Percentiles rank a stretch among this genome's conserved stretches.
phyloP scores from a whole-genome alignment of 2,888 invertebrate species.

The Suillia variegata region DNA sequence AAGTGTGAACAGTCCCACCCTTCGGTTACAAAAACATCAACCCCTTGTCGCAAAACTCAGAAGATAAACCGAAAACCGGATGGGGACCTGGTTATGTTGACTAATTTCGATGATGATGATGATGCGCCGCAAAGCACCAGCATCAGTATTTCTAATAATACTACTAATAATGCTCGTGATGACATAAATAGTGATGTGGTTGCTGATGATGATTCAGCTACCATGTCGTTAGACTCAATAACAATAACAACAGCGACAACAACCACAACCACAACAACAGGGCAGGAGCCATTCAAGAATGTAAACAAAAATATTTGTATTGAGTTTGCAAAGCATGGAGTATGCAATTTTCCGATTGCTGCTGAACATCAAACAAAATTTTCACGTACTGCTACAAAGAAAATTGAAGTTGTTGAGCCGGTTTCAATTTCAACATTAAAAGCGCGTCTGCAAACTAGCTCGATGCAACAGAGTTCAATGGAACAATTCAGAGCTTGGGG shows the following conservation, averaged over 20 bases:
- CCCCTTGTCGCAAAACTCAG: background rate
- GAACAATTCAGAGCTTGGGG: too few relatives aligned
- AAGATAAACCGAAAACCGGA: background rate
- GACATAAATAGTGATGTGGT: background rate
- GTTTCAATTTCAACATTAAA: too few relatives aligned
- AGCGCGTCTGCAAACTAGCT: too few relatives aligned
- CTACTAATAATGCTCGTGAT: conserved; percentile 2
- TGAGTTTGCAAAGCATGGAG: too few relatives aligned
- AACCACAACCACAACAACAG: conserved; percentile 13
- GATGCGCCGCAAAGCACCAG: conserved; percentile 6
- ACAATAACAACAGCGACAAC: background rate
- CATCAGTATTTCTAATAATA: conserved; percentile 2
- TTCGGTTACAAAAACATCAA: background rate
- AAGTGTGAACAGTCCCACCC: background rate
- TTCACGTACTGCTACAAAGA: too few relatives aligned
- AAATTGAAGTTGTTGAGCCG: too few relatives aligned
- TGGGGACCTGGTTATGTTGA: conserved; percentile 10
- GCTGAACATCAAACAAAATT: too few relatives aligned
- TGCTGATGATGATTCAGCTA: background rate
- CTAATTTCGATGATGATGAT: conserved; percentile 25
- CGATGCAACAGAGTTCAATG: too few relatives aligned
- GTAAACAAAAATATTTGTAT: too few relatives aligned
- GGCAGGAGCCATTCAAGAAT: too few relatives aligned
- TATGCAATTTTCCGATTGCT: too few relatives aligned
- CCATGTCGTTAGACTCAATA: background rate